Conservation (phyloP, 1,140 invertebrate species). For the Sinonovacula constricta region DNA sequence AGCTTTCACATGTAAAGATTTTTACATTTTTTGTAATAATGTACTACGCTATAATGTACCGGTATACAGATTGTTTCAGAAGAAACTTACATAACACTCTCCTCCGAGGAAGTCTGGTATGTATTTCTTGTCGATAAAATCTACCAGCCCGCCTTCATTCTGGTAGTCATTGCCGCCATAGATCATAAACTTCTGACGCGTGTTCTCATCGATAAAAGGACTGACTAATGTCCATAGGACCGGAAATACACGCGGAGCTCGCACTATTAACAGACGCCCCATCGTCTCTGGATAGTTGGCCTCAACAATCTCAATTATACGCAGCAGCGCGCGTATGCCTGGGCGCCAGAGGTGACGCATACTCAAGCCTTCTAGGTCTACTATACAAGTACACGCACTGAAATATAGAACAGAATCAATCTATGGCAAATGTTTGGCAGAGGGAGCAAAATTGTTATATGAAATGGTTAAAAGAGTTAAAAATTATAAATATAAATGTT, state of each 20-base stretch:
- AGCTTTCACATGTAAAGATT: background rate
- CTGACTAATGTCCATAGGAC: conserved; percentile 98
- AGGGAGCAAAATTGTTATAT: background rate
- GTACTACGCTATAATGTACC: too few species aligned
- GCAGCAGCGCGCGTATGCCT: conserved; percentile 92
- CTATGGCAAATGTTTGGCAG: too few species aligned
- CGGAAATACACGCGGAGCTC: conserved; percentile 89
- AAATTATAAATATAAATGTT: background rate
- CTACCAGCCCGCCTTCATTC: conserved; percentile 86
- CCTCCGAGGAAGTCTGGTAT: conserved; percentile 96
- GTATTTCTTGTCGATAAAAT: conserved; percentile 91
- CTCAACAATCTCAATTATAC: conserved; percentile 96
- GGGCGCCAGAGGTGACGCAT: conserved; percentile 98
- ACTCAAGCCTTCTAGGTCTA: conserved; percentile 95
- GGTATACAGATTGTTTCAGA: too few species aligned
- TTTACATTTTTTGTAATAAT: background rate
- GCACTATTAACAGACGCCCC: conserved; percentile 81
- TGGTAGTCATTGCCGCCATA: conserved; percentile 93
- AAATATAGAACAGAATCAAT: conserved; percentile 33
- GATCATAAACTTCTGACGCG: conserved; percentile 95
- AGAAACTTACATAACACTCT: conserved; percentile 86
- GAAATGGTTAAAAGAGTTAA: background rate
- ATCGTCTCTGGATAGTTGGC: conserved; percentile 98
- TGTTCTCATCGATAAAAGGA: conserved; percentile 98
- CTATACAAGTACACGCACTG: conserved; percentile 92